These are phyloP conservation scores for Tenthredo notha DNA, from an alignment of 2,888 invertebrate species.

Conservation along the genomic window DNA sequence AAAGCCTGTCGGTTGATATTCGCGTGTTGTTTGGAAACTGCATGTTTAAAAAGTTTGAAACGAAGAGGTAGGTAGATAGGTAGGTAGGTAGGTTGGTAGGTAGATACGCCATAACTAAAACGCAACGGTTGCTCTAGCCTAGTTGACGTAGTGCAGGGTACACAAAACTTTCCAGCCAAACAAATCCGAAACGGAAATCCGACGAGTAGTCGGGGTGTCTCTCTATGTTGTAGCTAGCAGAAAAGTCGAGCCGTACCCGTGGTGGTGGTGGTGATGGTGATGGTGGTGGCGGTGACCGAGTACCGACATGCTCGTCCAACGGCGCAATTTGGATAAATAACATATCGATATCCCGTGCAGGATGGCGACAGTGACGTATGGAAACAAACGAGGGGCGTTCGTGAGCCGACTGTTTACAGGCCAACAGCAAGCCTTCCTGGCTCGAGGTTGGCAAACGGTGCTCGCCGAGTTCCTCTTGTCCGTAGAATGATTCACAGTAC, in stretches of 20 bases:
- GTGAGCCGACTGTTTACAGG: conserved; percentile 53
- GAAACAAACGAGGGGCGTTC: conserved; percentile 53
- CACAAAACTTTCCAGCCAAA: conserved; percentile 75
- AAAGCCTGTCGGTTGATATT: conserved; percentile 35
- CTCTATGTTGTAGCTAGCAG: conserved; percentile 60
- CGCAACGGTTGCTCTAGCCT: conserved; percentile 52
- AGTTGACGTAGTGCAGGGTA: conserved; percentile 51
- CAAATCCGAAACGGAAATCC: conserved; percentile 75
- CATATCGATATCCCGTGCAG: conserved; percentile 53
- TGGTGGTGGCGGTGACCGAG: conserved; percentile 49
- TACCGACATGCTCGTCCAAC: conserved; percentile 52
- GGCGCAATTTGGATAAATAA: conserved; percentile 56
- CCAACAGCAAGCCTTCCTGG: conserved; percentile 28
- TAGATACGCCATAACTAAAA: conserved; percentile 44
- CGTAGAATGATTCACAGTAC: conserved; percentile 40
- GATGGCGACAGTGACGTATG: conserved; percentile 54
- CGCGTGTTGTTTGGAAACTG: conserved; percentile 44
- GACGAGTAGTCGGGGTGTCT: conserved; percentile 58
- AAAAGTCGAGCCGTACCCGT: conserved; percentile 59
- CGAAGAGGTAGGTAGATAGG: conserved; percentile 10
- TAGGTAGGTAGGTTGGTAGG: conserved; percentile 26
- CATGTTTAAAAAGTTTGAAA: conserved; percentile 43
- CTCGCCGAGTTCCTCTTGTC: conserved; percentile 40
- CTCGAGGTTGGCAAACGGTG: conserved; percentile 25
- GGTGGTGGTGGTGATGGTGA: conserved; percentile 43